These are phyloP conservation scores for Ctenodactylus gundi DNA, from an alignment of 2,113 vertebrate species.

Conservation along the genomic window DNA sequence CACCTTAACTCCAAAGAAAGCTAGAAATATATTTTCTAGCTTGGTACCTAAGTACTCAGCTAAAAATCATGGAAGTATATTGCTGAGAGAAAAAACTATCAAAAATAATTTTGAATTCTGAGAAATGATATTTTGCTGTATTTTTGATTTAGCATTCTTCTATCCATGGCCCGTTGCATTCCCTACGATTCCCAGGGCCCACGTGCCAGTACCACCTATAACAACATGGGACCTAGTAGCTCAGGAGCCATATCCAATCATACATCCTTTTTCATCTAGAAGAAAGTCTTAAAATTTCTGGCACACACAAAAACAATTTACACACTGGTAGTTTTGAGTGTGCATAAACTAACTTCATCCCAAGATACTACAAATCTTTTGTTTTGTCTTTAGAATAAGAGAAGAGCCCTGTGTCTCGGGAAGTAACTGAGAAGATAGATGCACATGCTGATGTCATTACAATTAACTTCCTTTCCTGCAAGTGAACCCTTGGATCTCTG, in stretches of 20 bases:
- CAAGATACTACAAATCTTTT: not conserved
- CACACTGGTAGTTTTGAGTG: not conserved
- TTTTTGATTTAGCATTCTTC: not conserved
- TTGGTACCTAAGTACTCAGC: not conserved
- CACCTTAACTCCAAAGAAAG: not conserved
- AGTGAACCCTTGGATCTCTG: not conserved
- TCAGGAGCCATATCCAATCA: fast-evolving
- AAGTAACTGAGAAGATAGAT: not conserved
- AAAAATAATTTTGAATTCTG: not conserved
- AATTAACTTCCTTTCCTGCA: not conserved
- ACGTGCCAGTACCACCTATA: not conserved
- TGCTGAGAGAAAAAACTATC: not conserved
- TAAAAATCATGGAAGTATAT: not conserved
- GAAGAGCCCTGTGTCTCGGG: not conserved
- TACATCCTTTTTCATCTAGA: not conserved
- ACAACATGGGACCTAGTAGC: not conserved
- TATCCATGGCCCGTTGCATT: not conserved
- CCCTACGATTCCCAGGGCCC: not conserved
- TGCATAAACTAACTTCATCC: not conserved
- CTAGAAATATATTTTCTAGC: not conserved
- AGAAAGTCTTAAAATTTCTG: not conserved
- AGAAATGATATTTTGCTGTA: not conserved
- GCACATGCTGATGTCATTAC: not conserved
- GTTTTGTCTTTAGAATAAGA: not conserved
- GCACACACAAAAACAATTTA: not conserved